Percentiles rank a stretch among this genome's conserved stretches.
These are phyloP conservation scores for Halisarca cf. caerulea DNA, from an alignment of 37 sponge, comb jelly and placozoan genomes.

Conservation along the genomic window DNA sequence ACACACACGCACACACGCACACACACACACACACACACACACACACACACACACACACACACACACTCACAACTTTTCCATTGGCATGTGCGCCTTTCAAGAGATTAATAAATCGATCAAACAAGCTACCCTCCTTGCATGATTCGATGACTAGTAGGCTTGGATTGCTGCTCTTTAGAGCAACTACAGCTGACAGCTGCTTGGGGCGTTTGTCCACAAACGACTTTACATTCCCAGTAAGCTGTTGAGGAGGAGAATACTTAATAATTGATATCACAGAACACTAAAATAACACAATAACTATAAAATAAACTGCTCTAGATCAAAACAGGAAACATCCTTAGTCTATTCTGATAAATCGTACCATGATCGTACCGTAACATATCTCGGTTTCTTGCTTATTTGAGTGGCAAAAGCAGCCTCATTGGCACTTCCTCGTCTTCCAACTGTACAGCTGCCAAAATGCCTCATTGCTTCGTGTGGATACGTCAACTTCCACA, in stretches of 20 bases:
- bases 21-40: too few relatives aligned
- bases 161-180: not conserved
- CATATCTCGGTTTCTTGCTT: not conserved
- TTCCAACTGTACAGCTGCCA: constrained; percentile 4
- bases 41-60: too few relatives aligned
- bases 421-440: not conserved
- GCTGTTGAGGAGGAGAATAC: too few relatives aligned
- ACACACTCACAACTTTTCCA: too few relatives aligned
- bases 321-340: too few relatives aligned
- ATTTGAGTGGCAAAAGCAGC: constrained; percentile 12
- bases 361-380: too few relatives aligned
- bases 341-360: too few relatives aligned
- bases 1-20: not conserved
- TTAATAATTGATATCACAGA: too few relatives aligned
- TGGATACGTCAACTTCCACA: not conserved
- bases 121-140: not conserved
- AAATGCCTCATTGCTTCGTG: constrained; percentile 3
- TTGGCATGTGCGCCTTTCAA: not conserved
- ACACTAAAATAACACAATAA: too few relatives aligned
- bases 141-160: not conserved
- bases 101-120: constrained; percentile 14
- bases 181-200: not conserved
- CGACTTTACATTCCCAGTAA: constrained; percentile 1
- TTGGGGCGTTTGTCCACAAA: constrained; percentile 4
- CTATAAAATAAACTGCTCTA: too few relatives aligned